A percentile compares a stretch with the other conserved stretches of the same genome.
Conservation (phyloP, 2,113 vertebrate genomes). For the Thryonomys swinderianus region DNA sequence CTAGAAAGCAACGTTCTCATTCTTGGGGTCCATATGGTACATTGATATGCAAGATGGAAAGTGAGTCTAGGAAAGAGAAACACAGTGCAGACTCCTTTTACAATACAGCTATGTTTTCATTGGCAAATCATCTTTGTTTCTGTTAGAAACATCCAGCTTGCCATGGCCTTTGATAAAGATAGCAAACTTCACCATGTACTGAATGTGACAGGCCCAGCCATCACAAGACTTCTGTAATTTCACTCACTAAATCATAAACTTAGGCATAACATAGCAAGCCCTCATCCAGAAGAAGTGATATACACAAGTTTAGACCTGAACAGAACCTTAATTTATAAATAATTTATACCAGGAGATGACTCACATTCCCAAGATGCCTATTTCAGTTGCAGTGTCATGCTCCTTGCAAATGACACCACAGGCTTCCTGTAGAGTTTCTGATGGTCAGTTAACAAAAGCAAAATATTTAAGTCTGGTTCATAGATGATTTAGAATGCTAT, state of each 20-base stretch:
- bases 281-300: background rate
- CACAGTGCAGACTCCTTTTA: background rate
- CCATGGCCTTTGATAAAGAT: background rate
- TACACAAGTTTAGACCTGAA: background rate
- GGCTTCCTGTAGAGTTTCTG: conserved; percentile 39
- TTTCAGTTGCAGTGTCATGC: background rate
- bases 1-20: background rate
- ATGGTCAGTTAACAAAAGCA: conserved; percentile 30
- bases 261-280: background rate
- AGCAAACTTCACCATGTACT: background rate
- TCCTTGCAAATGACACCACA: background rate
- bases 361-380: conserved; percentile 31
- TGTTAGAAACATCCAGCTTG: background rate
- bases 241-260: conserved; percentile 29
- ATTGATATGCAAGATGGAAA: background rate
- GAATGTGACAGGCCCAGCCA: background rate
- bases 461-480: background rate
- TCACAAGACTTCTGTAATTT: background rate
- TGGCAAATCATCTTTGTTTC: background rate
- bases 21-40: background rate
- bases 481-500: conserved; percentile 9
- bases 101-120: conserved; percentile 4
- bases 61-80: background rate
- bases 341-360: conserved; percentile 13
- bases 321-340: background rate